phyloP scores from a whole-genome alignment of 2,888 invertebrate species.

The Ophion ventricosus region DNA sequence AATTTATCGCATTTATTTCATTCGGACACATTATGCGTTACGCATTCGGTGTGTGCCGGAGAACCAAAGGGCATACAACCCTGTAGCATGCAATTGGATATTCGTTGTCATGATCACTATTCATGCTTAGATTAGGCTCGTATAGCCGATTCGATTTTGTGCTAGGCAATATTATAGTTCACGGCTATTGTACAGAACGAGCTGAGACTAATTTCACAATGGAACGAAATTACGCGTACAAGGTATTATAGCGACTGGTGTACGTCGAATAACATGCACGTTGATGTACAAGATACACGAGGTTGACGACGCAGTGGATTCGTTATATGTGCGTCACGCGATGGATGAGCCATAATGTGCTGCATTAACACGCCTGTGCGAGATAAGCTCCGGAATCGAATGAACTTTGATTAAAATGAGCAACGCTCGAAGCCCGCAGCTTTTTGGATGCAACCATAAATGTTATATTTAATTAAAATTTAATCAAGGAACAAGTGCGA shows the following conservation, averaged over 20 bases:
- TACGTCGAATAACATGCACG: background rate
- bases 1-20: too few relatives aligned
- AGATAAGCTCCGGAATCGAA: background rate
- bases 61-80: background rate
- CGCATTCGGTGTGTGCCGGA: too few relatives aligned
- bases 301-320: background rate
- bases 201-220: background rate
- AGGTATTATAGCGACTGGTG: background rate
- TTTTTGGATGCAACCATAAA: background rate
- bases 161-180: background rate
- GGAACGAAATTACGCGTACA: background rate
- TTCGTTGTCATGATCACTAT: background rate
- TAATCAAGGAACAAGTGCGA: background rate
- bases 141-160: background rate
- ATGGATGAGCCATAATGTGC: background rate
- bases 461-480: background rate
- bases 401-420: background rate
- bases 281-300: background rate
- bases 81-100: background rate
- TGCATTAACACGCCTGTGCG: background rate
- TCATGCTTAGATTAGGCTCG: background rate
- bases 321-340: background rate
- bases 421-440: background rate
- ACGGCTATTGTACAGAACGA: background rate
- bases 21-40: too few relatives aligned